phyloP scores from a whole-genome alignment of 2,797 vertebrate genomes.

The Australoheros facetus region DNA sequence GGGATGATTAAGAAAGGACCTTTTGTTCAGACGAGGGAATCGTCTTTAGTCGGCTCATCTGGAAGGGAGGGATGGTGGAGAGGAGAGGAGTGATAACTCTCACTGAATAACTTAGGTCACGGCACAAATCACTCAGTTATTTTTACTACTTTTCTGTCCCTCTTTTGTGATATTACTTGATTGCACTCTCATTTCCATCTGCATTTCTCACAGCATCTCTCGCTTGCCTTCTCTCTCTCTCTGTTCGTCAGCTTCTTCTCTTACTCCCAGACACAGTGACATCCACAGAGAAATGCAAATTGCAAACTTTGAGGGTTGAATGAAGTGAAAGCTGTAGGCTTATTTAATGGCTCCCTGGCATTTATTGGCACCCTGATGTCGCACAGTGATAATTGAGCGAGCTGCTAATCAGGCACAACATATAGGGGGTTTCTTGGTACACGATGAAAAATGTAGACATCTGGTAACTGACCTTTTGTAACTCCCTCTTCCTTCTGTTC shows the following conservation, averaged over 20 bases:
- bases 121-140: conserved; percentile 11
- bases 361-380: conserved; percentile 34
- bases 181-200: conserved; percentile 6
- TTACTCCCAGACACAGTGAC: conserved; percentile 16
- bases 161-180: conserved; percentile 17
- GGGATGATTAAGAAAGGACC: conserved; percentile 61
- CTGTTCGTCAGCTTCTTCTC: conserved; percentile 19
- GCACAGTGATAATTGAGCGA: conserved; percentile 38
- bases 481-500: not conserved
- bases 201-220: not conserved
- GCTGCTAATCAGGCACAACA: conserved; percentile 44
- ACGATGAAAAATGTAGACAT: conserved; percentile 27
- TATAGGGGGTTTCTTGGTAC: not conserved
- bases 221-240: not conserved
- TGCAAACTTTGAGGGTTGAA: conserved; percentile 55
- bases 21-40: conserved; percentile 59
- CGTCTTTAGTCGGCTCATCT: conserved; percentile 44
- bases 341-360: conserved; percentile 22
- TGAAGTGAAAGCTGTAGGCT: conserved; percentile 46
- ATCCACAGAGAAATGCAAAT: conserved; percentile 39
- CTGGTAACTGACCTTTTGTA: conserved; percentile 15
- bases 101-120: conserved; percentile 37
- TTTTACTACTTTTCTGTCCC: conserved; percentile 18
- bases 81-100: conserved; percentile 35
- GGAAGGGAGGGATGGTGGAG: conserved; percentile 12